Base-by-base conservation (phyloP, 2,113 vertebrate genomes). In the Anoura caudifer region DNA sequence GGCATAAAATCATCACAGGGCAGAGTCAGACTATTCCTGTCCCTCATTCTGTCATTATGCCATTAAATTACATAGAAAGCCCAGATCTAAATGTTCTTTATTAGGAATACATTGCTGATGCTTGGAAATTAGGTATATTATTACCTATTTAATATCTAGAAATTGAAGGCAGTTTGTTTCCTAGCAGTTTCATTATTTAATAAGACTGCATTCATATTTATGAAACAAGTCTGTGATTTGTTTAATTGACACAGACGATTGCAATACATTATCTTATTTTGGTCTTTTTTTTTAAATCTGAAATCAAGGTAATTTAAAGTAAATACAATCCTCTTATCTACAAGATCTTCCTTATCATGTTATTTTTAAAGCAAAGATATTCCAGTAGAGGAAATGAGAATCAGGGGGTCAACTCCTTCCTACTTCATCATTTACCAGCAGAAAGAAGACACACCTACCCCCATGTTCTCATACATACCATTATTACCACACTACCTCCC, bases 131-230 rank as follows among this genome's bases (percentile, higher is more conserved):
- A 79, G 52, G 24, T 36, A 52, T 72, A 31, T 50, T 70, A 41
- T 43, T 89, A 70, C 8, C 38, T 90, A 45, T 59, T 90, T 95
- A 95, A 56, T 38, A 84, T 65, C 50, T 89, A 93, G 3, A 95
- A 70, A 92, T 59, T 84, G 86, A 76, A 33, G 17, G 3, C 11
- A 82, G 56, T 43, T 93, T 89, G 45, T 85, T 81, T 92, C 38
- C 94, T 47, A 73, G 73, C 3, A 67, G 45, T 56, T 47, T 90
- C 5, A 38, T n/a, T 93, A 47, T n/a, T 95, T 88, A 93, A 73
- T 15, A 91, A 87, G 47, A 41, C 36, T 83, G 17, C 72, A 79
- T 93, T 83, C 33, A 20, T 47, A 43, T 54, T 5, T 45, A 77
- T 36, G 33, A 95, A 86, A 73, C 24, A 91, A 94, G n/a, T 33